A percentile compares a stretch with the other conserved stretches of the same genome.
These are phyloP conservation scores for Macrochelys suwanniensis DNA, from an alignment of 2,797 vertebrate species.

Conservation along the genomic window DNA sequence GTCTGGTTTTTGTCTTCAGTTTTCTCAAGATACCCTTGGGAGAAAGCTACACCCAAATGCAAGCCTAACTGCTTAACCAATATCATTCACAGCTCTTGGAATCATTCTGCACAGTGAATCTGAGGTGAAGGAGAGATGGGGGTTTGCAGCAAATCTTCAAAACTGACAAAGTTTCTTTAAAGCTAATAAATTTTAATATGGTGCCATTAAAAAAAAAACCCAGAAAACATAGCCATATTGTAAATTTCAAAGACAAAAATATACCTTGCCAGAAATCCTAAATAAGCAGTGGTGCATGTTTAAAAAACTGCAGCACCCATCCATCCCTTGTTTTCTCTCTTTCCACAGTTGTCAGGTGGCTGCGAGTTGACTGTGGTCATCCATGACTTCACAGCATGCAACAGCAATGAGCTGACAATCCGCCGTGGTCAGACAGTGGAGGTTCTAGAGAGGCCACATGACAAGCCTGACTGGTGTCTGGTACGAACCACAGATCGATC, in stretches of 20 bases:
- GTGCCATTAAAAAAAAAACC: not conserved
- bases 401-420: conserved; percentile 95
- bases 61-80: not conserved
- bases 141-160: conserved; percentile 17
- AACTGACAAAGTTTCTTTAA: conserved; percentile 24
- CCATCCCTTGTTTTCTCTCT: conserved; percentile 38
- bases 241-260: not conserved
- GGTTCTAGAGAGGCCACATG: conserved; percentile 95
- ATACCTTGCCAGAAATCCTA: conserved; percentile 30
- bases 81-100: not conserved
- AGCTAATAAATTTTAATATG: not conserved
- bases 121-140: not conserved
- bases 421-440: conserved; percentile 97
- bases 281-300: conserved; percentile 19
- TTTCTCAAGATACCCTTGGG: not conserved
- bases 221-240: conserved; percentile 25
- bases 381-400: conserved; percentile 96
- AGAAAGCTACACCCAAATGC: not conserved
- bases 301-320: conserved; percentile 12
- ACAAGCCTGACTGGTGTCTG: conserved; percentile 97
- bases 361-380: conserved; percentile 98
- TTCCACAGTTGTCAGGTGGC: conserved; percentile 93
- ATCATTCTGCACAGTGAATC: not conserved
- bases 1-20: not conserved
- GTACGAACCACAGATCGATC: conserved; percentile 97